These are phyloP conservation scores for Andrena minutula DNA, from an alignment of 2,888 invertebrate genomes.

Conservation along the genomic window DNA sequence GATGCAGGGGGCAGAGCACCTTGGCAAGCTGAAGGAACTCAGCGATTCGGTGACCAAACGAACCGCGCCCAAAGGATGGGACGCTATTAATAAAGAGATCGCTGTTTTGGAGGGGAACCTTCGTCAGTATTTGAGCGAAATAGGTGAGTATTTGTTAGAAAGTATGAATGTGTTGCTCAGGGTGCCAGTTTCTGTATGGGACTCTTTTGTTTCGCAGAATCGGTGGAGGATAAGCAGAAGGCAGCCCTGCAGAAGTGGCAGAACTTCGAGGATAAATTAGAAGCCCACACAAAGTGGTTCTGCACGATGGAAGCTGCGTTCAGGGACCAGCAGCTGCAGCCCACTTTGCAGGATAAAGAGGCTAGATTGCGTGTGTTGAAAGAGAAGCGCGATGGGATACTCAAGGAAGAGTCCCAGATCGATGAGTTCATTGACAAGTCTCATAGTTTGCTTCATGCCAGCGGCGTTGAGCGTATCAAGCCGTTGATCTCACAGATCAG, in stretches of 20 bases:
- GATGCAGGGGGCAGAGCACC: constrained; percentile 88
- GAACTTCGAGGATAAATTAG: constrained; percentile 93
- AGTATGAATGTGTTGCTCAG: not conserved
- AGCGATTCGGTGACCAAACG: constrained; percentile 90
- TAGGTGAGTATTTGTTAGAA: constrained; percentile 82
- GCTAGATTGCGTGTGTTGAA: constrained; percentile 90
- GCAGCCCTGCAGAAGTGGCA: constrained; percentile 93
- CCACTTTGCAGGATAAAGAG: constrained; percentile 93
- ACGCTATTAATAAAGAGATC: constrained; percentile 90
- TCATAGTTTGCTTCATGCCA: constrained; percentile 93
- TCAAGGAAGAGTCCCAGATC: constrained; percentile 93
- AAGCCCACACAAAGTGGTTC: constrained; percentile 94
- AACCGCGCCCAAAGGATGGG: constrained; percentile 93
- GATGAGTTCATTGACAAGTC: constrained; percentile 96
- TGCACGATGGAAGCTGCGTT: constrained; percentile 93
- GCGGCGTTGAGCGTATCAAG: constrained; percentile 94
- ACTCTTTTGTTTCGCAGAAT: constrained; percentile 82
- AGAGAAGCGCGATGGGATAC: constrained; percentile 91
- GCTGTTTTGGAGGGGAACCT: constrained; percentile 89
- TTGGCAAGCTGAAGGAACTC: constrained; percentile 90
- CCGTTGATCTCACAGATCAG: constrained; percentile 96
- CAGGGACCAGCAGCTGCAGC: constrained; percentile 94
- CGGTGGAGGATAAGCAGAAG: constrained; percentile 91
- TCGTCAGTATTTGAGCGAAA: constrained; percentile 89
- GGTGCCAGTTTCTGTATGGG: not conserved